Percentiles rank a stretch among this genome's conserved stretches.
Conservation (phyloP, 2,797 vertebrate species). For the Melanotaenia pygmaea region DNA sequence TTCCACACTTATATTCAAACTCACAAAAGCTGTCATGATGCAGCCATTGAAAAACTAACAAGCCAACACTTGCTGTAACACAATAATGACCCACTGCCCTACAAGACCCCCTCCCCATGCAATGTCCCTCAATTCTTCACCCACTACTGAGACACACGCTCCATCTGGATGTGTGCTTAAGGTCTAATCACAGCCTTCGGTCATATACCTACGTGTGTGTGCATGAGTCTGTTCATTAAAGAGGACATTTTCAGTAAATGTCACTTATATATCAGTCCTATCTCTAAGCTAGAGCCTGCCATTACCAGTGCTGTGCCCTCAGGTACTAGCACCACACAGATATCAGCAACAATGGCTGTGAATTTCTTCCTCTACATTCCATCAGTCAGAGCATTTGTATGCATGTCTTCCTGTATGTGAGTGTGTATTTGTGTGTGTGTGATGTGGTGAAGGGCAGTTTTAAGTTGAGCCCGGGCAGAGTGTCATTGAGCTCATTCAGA, state of each 20-base stretch:
- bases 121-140: constrained; percentile 32
- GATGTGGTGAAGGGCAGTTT: constrained; percentile 72
- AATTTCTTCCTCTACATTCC: constrained; percentile 56
- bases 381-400: constrained; percentile 53
- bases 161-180: constrained; percentile 47
- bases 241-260: constrained; percentile 76
- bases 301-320: constrained; percentile 61
- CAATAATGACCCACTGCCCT: constrained; percentile 53
- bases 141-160: constrained; percentile 27
- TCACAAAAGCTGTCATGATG: constrained; percentile 51
- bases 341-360: constrained; percentile 32
- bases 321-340: constrained; percentile 47
- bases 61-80: constrained; percentile 44
- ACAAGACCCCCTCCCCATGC: too few species aligned
- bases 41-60: constrained; percentile 49
- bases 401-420: constrained; percentile 32
- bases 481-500: constrained; percentile 82
- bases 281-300: constrained; percentile 67
- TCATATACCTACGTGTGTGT: constrained; percentile 37
- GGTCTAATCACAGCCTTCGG: constrained; percentile 59
- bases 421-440: constrained; percentile 26
- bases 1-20: constrained; percentile 51
- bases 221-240: constrained; percentile 64
- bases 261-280: constrained; percentile 78
- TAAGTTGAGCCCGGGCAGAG: constrained; percentile 65